Evolutionary conservation across 2,888 invertebrate species (phyloP).

Genomic region (Megalurothrips usitatus): DNA sequence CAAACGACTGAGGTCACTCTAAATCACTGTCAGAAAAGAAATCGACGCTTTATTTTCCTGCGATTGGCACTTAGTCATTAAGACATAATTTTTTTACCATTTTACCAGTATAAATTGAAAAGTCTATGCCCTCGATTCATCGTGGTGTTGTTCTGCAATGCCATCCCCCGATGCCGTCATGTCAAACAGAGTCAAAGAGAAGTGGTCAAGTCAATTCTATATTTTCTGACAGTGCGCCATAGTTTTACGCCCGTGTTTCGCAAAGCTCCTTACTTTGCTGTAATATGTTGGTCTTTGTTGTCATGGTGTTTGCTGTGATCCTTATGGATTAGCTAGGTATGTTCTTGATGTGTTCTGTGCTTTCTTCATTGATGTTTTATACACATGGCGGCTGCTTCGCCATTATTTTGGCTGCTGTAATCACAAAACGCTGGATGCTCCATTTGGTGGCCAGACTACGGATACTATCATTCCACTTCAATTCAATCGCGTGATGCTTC

Average conservation of each 20-base stretch:
- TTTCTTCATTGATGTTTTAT: not conserved
- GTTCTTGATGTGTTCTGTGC: conserved; percentile 20
- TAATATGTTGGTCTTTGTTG: not conserved
- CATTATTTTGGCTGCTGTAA: not conserved
- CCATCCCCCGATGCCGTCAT: too few relatives aligned
- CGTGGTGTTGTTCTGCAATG: too few relatives aligned
- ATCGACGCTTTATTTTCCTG: too few relatives aligned
- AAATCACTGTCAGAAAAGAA: conserved; percentile 9
- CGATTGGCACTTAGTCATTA: too few relatives aligned
- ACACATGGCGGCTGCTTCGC: not conserved
- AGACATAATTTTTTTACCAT: too few relatives aligned
- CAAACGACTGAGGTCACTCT: not conserved
- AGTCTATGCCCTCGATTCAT: too few relatives aligned
- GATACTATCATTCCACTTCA: too few relatives aligned
- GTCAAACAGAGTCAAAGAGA: not conserved
- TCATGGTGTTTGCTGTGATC: not conserved
- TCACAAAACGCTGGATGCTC: not conserved
- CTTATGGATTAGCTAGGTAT: conserved; percentile 5
- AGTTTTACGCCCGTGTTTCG: not conserved
- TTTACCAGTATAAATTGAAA: too few relatives aligned
- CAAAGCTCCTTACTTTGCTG: conserved; percentile 12
- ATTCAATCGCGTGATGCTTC: too few relatives aligned
- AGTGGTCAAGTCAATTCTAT: not conserved
- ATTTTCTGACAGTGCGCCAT: conserved; percentile 9
- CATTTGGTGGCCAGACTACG: not conserved